phyloP scores from a whole-genome alignment of 2,888 invertebrate genomes.

The Leucophora obtusa region DNA sequence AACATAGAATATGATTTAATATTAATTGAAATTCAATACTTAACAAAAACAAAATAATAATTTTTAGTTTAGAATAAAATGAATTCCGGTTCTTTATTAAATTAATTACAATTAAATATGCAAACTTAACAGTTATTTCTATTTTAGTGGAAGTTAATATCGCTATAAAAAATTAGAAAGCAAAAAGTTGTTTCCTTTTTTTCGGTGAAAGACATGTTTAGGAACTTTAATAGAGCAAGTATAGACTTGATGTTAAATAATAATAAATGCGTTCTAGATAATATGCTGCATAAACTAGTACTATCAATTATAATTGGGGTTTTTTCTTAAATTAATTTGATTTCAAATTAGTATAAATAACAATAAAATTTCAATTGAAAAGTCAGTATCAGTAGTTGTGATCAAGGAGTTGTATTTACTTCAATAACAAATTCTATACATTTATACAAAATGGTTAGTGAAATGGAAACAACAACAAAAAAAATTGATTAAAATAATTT shows the following conservation, averaged over 20 bases:
- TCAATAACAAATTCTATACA: neutral
- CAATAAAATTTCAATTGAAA: neutral
- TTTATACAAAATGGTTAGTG: conserved; percentile 52
- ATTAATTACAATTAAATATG: conserved; percentile 39
- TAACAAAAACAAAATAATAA: too few species aligned
- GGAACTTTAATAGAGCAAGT: conserved; percentile 19
- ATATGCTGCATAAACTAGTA: neutral
- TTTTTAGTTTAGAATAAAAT: neutral
- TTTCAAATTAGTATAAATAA: conserved; percentile 44
- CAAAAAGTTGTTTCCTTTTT: conserved; percentile 23
- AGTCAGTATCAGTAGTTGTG: conserved; percentile 67
- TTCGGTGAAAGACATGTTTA: neutral
- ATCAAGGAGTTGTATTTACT: conserved; percentile 55
- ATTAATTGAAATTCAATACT: too few species aligned
- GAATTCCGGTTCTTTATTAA: conserved; percentile 35
- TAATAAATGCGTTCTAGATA: neutral
- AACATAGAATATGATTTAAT: too few species aligned
- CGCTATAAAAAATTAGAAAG: conserved; percentile 1
- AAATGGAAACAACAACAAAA: neutral
- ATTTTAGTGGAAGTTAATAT: conserved; percentile 3
- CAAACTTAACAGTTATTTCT: conserved; percentile 5
- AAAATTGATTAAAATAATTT: neutral
- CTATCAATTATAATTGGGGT: neutral
- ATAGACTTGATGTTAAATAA: neutral
- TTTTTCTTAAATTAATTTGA: neutral